Evolutionary conservation across 2,113 vertebrate species (phyloP).

Genomic region (Plecotus auritus): DNA sequence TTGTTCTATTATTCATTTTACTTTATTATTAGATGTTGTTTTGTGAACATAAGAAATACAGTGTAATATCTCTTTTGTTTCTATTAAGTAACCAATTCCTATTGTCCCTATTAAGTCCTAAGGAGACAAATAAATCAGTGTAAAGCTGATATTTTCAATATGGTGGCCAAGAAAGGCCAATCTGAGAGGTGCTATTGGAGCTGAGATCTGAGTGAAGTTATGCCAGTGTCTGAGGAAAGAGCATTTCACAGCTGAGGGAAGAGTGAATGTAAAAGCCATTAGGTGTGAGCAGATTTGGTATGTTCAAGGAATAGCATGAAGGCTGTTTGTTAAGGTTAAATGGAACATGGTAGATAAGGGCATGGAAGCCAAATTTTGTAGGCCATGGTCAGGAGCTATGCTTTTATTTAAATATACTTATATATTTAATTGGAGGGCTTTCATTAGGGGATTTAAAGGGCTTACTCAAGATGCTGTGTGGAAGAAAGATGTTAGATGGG

Average conservation of each 20-base stretch:
- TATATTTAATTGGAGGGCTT: background rate
- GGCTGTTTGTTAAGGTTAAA: background rate
- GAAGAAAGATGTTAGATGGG: background rate
- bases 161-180: background rate
- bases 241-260: background rate
- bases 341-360: background rate
- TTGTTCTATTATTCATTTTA: background rate
- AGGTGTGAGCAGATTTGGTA: background rate
- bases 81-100: background rate
- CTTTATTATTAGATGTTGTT: conserved; percentile 1
- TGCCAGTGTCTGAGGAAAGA: background rate
- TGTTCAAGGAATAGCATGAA: background rate
- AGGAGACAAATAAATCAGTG: background rate
- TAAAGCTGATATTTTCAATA: background rate
- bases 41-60: background rate
- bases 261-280: background rate
- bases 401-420: background rate
- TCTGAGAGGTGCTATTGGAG: background rate
- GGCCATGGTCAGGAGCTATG: background rate
- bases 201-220: background rate
- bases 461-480: background rate
- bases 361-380: background rate
- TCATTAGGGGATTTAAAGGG: background rate
- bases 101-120: background rate
- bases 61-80: background rate